Base-by-base conservation (phyloP, 2,113 vertebrate species). In the Caloenas nicobarica region DNA sequence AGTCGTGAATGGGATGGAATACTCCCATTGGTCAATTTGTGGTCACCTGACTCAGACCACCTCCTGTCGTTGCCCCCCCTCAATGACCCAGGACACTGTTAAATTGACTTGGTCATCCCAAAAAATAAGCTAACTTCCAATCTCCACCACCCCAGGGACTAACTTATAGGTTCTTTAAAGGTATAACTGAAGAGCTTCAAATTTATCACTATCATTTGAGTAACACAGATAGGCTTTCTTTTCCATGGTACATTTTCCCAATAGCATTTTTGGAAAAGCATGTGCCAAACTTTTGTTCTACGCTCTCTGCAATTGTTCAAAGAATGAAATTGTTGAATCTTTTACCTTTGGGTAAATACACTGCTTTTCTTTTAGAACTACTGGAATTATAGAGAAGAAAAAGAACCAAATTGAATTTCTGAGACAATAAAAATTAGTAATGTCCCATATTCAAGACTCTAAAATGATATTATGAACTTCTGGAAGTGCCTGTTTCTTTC, bases 111-210 rank as follows among this genome's bases (percentile, higher is more conserved):
- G 38, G 24, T 54, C 5, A 28, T 64, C n/a, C 34, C n/a, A 3
- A 9, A 86, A 90, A 79, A 56, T 22, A 73, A 69, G 9, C 1
- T 57, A 28, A 15, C 34, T 77, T 31, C 5, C 15, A 46, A 46
- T 31, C 5, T 12, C 11, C 2, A 2, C 19, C 1, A 0, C 2
- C 11, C 19, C 24, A 26, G 24, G 42, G 68, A 80, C 72, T 16
- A 42, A 16, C 44, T 34, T 54, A 42, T 1, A 89, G 3, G 13
- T 7, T 28, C 3, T 83, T 40, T 64, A 50, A 34, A 6, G 28
- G 5, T 46, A 28, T 79, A 22, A 64, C 14, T 18, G 33, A 79
- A 80, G 36, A 69, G 9, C 15, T 79, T 69, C 8, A 71, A n/a
- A 33, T 40, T 61, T 42, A 60, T 54, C 18, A 29, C 5, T 65